A percentile compares a stretch with the other conserved stretches of the same genome.
Evolutionary conservation across 2,797 vertebrate genomes (phyloP).

Genomic region (Nyctibius grandis): DNA sequence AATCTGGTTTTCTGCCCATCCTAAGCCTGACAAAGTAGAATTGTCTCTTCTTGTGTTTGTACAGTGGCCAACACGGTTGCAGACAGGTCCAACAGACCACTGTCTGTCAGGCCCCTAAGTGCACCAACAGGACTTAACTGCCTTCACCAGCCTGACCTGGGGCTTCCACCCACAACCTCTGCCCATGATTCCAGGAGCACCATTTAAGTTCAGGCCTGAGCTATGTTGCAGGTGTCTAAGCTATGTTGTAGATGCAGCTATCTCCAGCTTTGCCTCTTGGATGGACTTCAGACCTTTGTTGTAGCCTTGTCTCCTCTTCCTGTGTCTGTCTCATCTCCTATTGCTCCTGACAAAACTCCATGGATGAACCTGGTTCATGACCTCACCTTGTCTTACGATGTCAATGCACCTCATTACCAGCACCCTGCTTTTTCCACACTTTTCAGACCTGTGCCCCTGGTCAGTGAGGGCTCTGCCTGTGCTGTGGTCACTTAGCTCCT

Average conservation of each 20-base stretch:
- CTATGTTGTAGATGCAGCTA: not conserved
- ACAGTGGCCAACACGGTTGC: not conserved
- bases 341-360: not conserved
- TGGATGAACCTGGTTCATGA: not conserved
- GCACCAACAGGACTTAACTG: not conserved
- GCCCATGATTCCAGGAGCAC: not conserved
- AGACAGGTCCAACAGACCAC: not conserved
- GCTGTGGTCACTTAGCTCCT: not conserved
- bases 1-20: not conserved
- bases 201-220: not conserved
- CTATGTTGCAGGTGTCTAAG: not conserved
- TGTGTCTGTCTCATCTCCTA: not conserved
- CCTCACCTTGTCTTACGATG: not conserved
- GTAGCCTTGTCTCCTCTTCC: not conserved
- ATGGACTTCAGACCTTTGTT: not conserved
- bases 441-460: not conserved
- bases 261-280: not conserved
- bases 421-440: not conserved
- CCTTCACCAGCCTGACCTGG: not conserved
- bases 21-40: not conserved
- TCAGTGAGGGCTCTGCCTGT: not conserved
- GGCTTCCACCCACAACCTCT: not conserved
- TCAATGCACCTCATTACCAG: not conserved
- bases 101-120: not conserved
- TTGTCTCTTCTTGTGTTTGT: not conserved